Base-by-base conservation (phyloP, 2,888 invertebrate species). In the Chrysomela aeneicollis region DNA sequence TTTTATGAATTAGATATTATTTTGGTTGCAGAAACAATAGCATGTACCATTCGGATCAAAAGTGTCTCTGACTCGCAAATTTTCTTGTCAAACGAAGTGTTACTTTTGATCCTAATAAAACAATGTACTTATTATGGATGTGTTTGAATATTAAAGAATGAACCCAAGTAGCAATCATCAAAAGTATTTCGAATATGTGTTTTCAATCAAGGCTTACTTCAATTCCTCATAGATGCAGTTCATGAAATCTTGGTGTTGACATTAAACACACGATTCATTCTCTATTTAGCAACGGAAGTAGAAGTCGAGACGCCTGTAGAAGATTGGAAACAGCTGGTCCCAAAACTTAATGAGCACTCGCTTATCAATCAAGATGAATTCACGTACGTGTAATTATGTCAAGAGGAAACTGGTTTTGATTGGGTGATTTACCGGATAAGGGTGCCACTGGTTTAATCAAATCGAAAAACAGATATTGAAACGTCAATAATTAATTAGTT, bases 201-300 rank as follows among this genome's bases (percentile, higher is more conserved):
- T n/a, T n/a, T n/a, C n/a, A n/a, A n/a, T n/a, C n/a, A n/a, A n/a
- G n/a, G n/a, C n/a, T n/a, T n/a, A n/a, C n/a, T n/a, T n/a, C n/a
- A n/a, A n/a, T n/a, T n/a, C 6, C 26, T 5, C 26, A 26, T 3
- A 26, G 6, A 26, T 26, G 6, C 26, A 35, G 35, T 42, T 12
- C 15, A 42, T 15, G 6, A 15, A 42, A 15, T 42, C 42, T 2
- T 4, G 15, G 12, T 42, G 42, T 15, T 42, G 42, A 42, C 46
- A 42, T 10, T 19, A 37, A 55, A 55, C 37, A 42, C 55, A 57
- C 46, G 57, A 17, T 10, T 8, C 26, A 18, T 35, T 55, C 54
- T 55, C 46, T 57, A 37, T 57, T 26, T 57, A 57, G 57, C 22
- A 46, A 15, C 37, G 54, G 46, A 57, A 57, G 57, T 57, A n/a